phyloP scores from a whole-genome alignment of 2,797 vertebrate species.

The Aphelocoma californica region DNA sequence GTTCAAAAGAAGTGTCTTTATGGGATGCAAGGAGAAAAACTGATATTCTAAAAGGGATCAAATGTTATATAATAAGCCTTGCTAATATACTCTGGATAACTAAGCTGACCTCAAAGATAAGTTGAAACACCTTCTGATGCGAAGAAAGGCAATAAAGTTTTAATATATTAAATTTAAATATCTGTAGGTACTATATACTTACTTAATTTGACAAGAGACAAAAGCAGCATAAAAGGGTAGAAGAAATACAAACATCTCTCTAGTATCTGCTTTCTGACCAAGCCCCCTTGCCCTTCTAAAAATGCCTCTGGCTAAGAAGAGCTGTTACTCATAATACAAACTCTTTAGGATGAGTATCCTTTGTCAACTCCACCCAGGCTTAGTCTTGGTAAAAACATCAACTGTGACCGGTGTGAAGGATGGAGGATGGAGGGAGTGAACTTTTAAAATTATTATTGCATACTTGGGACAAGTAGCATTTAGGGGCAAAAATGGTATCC shows the following conservation, averaged over 20 bases:
- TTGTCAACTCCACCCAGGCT: neutral
- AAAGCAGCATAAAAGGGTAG: neutral
- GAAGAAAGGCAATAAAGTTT: neutral
- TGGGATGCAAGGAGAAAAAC: neutral
- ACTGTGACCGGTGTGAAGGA: neutral
- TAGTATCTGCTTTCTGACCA: neutral
- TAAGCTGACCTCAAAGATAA: neutral
- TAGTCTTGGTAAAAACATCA: neutral
- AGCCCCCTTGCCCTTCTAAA: neutral
- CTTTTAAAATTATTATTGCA: neutral
- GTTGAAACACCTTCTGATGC: neutral
- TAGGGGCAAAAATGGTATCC: neutral
- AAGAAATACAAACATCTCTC: neutral
- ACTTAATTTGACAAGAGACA: neutral
- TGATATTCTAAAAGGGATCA: neutral
- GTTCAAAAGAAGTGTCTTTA: neutral
- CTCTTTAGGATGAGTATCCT: neutral
- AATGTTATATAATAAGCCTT: neutral
- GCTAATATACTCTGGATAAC: neutral
- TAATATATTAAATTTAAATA: neutral
- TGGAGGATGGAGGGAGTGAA: neutral
- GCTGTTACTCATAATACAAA: neutral
- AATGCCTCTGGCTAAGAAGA: conserved; percentile 29
- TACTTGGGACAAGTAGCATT: neutral
- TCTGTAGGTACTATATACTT: neutral